Evolutionary conservation across 2,113 vertebrate genomes (phyloP).

Genomic region (Hiodon alosoides): DNA sequence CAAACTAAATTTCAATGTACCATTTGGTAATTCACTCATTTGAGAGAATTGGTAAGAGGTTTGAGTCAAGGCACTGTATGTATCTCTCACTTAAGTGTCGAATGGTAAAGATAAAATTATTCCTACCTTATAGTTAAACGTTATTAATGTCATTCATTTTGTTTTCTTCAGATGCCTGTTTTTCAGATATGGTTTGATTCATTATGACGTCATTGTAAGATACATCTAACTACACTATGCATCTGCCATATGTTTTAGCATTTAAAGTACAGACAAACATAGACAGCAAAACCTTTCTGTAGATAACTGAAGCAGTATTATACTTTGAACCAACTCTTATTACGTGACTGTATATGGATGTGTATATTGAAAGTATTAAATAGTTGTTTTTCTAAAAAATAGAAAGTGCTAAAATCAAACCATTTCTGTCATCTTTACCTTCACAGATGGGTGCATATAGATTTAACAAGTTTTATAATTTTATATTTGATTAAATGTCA

Average conservation of each 20-base stretch:
- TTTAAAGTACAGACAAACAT: slow-evolving; percentile 12
- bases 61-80: not conserved
- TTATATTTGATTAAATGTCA: slow-evolving; percentile 46
- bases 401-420: slow-evolving; percentile 19
- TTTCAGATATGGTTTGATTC: not conserved
- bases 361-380: slow-evolving; percentile 22
- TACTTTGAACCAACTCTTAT: slow-evolving; percentile 22
- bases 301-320: slow-evolving; percentile 5
- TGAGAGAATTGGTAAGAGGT: too few species aligned
- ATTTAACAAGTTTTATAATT: slow-evolving; percentile 46
- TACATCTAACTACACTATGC: not conserved
- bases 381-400: slow-evolving; percentile 26
- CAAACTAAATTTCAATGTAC: too few species aligned
- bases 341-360: slow-evolving; percentile 10
- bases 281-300: not conserved
- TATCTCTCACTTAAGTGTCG: slow-evolving; percentile 14
- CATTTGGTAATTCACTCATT: too few species aligned
- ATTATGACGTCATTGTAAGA: not conserved
- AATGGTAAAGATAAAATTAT: slow-evolving; percentile 14
- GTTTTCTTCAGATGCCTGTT: slow-evolving; percentile 6
- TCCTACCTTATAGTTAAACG: slow-evolving; percentile 2
- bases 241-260: slow-evolving; percentile 3
- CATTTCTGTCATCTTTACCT: slow-evolving; percentile 17
- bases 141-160: slow-evolving; percentile 8
- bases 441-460: slow-evolving; percentile 30